These are phyloP conservation scores for Drosophila melanosoma DNA, from an alignment of 2,888 invertebrate species.

Conservation along the genomic window DNA sequence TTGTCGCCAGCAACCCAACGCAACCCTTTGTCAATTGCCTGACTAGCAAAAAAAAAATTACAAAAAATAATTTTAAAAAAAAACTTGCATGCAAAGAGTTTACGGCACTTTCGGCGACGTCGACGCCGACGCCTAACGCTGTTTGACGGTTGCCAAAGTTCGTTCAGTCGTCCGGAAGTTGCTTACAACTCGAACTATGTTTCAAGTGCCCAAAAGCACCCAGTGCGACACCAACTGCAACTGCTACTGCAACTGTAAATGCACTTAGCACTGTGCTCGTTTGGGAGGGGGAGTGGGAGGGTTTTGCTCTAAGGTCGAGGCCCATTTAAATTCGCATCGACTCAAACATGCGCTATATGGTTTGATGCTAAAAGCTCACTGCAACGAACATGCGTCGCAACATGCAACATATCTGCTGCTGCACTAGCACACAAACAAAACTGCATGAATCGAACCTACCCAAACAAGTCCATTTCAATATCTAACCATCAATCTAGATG, in stretches of 20 bases:
- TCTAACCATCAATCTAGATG: neutral
- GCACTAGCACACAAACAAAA: slow-evolving; percentile 4
- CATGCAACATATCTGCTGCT: slow-evolving; percentile 33
- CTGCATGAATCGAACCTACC: neutral
- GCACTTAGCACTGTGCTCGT: slow-evolving; percentile 13
- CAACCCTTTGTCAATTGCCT: slow-evolving; percentile 27
- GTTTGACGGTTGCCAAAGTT: slow-evolving; percentile 36
- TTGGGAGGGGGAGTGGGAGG: neutral
- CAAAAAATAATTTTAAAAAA: slow-evolving; percentile 5
- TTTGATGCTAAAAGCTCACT: slow-evolving; percentile 47
- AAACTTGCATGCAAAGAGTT: slow-evolving; percentile 43
- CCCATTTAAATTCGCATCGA: slow-evolving; percentile 5
- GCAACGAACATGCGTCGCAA: slow-evolving; percentile 45
- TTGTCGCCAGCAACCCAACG: slow-evolving; percentile 36
- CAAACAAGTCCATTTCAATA: neutral
- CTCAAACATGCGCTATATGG: slow-evolving; percentile 28
- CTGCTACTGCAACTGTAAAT: slow-evolving; percentile 30
- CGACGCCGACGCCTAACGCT: slow-evolving; percentile 18
- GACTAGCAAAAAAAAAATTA: slow-evolving; percentile 14
- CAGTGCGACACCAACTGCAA: neutral
- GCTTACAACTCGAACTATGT: slow-evolving; percentile 56
- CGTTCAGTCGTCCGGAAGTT: slow-evolving; percentile 51
- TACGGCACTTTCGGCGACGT: slow-evolving; percentile 47
- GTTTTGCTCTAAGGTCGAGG: slow-evolving; percentile 31
- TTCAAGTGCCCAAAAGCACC: slow-evolving; percentile 28